Evolutionary conservation across 2,797 vertebrate species (phyloP).

Genomic region (Malacoctenus gilli): DNA sequence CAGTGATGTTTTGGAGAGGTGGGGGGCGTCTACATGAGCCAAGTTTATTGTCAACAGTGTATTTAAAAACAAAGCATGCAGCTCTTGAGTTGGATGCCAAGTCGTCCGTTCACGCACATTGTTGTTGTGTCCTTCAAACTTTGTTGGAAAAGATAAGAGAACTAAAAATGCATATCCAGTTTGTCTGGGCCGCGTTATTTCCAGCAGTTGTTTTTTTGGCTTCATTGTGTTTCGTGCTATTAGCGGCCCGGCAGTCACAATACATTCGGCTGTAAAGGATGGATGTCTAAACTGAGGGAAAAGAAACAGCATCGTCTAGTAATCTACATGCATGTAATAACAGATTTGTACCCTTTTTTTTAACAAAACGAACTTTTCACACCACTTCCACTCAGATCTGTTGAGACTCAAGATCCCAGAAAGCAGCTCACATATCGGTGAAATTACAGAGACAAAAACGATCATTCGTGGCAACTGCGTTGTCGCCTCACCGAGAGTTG

Average conservation of each 20-base stretch:
- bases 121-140: slow-evolving; percentile 54
- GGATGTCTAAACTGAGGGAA: slow-evolving; percentile 25
- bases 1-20: not conserved
- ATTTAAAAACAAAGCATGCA: slow-evolving; percentile 18
- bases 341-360: not conserved
- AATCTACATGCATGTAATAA: not conserved
- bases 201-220: slow-evolving; percentile 59
- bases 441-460: slow-evolving; percentile 9
- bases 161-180: slow-evolving; percentile 59
- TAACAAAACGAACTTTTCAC: not conserved
- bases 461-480: not conserved
- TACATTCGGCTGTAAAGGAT: slow-evolving; percentile 29
- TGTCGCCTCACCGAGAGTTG: not conserved
- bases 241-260: slow-evolving; percentile 39
- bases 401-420: not conserved
- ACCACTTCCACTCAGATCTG: too few relatives aligned
- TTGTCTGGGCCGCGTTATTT: slow-evolving; percentile 52
- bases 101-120: slow-evolving; percentile 51
- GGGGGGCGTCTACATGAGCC: not conserved
- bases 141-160: slow-evolving; percentile 61
- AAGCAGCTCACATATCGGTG: not conserved
- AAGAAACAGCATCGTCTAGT: slow-evolving; percentile 13
- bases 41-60: slow-evolving; percentile 21
- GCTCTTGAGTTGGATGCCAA: slow-evolving; percentile 36
- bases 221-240: slow-evolving; percentile 58